Evolutionary conservation across 2,113 vertebrate species (phyloP).

Genomic region (Emydocephalus ijimae): DNA sequence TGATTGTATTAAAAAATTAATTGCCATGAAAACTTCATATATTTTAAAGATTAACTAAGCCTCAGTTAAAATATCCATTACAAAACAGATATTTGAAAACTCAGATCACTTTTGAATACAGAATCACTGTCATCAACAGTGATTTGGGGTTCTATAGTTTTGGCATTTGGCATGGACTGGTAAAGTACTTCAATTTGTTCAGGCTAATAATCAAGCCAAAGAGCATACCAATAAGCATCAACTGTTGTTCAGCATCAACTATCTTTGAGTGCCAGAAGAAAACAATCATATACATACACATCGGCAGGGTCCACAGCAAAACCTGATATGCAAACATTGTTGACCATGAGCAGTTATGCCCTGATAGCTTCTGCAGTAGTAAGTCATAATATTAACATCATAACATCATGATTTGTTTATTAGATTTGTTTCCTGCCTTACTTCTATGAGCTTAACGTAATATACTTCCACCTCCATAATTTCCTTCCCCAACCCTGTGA

Average conservation of each 20-base stretch:
- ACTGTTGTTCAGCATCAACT: background rate
- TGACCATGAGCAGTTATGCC: background rate
- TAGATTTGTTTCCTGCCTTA: background rate
- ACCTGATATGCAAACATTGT: background rate
- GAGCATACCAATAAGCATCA: background rate
- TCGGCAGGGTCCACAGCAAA: background rate
- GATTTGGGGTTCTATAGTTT: background rate
- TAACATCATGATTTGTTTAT: background rate
- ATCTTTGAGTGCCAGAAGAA: too few relatives aligned
- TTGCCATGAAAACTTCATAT: slow-evolving; percentile 44
- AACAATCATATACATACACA: background rate
- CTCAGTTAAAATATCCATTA: slow-evolving; percentile 11
- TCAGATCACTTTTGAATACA: slow-evolving; percentile 32
- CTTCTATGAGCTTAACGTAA: background rate
- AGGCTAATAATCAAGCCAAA: background rate
- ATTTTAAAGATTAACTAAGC: slow-evolving; percentile 26
- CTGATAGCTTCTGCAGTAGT: background rate
- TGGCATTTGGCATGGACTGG: background rate
- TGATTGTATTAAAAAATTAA: slow-evolving; percentile 51
- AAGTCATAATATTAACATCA: background rate
- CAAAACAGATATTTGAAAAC: slow-evolving; percentile 24
- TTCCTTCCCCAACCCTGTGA: background rate
- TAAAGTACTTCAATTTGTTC: background rate
- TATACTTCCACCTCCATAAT: background rate
- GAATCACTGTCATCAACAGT: background rate